These are phyloP conservation scores for Sycophila texana DNA, from an alignment of 2,888 invertebrate species.

Conservation along the genomic window DNA sequence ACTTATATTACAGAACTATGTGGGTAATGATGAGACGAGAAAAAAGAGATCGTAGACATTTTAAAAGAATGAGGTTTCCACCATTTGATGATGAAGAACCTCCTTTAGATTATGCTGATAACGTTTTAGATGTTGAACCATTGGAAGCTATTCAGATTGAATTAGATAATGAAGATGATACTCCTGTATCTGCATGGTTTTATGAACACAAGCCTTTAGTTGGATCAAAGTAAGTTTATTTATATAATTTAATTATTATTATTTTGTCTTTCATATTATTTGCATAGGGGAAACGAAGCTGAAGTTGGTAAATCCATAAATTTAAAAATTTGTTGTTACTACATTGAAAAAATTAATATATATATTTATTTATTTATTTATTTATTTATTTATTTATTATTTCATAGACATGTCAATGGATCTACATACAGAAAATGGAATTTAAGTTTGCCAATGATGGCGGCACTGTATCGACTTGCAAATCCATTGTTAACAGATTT, in stretches of 20 bases:
- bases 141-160: constrained; percentile 99
- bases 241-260: background rate
- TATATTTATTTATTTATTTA: constrained; percentile 57
- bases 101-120: constrained; percentile 99
- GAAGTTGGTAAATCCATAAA: constrained; percentile 37
- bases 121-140: constrained; percentile 98
- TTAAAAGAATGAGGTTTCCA: constrained; percentile 99
- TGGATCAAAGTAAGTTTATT: constrained; percentile 85
- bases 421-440: constrained; percentile 98
- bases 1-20: constrained; percentile 85
- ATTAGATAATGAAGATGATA: constrained; percentile 95
- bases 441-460: constrained; percentile 96
- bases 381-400: constrained; percentile 57
- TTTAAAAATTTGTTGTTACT: constrained; percentile 14
- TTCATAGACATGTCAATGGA: constrained; percentile 90
- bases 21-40: constrained; percentile 99
- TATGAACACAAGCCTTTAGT: constrained; percentile 98
- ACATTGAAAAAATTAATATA: constrained; percentile 23
- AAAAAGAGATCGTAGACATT: constrained; percentile 98
- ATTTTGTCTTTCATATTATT: constrained; percentile 23
- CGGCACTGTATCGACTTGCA: constrained; percentile 96
- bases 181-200: constrained; percentile 95
- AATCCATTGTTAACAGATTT: constrained; percentile 98
- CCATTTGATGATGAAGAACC: constrained; percentile 99
- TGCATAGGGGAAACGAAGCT: constrained; percentile 75